These are phyloP conservation scores for Rana temporaria DNA, from an alignment of 2,113 vertebrate species.

Conservation along the genomic window DNA sequence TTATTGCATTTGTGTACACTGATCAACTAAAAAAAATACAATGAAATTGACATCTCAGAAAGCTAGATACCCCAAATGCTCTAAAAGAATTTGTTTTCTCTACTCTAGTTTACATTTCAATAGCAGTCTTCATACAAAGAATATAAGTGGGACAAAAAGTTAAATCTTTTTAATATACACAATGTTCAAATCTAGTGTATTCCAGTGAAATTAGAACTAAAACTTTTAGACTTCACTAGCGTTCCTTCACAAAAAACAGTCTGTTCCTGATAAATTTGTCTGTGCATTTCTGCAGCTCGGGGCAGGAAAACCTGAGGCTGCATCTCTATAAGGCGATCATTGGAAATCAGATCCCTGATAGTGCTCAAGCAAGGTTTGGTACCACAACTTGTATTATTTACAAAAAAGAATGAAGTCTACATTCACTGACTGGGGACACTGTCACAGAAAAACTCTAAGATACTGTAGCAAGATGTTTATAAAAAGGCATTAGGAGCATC, in stretches of 20 bases:
- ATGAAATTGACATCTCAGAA: neutral
- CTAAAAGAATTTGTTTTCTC: constrained; percentile 1
- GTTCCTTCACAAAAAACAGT: constrained; percentile 1
- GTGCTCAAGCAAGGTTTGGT: neutral
- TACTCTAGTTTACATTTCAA: constrained; percentile 31
- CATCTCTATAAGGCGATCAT: constrained; percentile 19
- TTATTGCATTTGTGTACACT: constrained; percentile 43
- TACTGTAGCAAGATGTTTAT: constrained; percentile 39
- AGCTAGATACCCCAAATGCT: constrained; percentile 1
- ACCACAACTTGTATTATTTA: neutral
- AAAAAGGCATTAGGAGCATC: constrained; percentile 47
- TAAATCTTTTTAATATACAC: constrained; percentile 2
- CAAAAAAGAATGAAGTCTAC: neutral
- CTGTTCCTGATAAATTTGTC: neutral
- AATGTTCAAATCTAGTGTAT: neutral
- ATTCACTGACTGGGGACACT: constrained; percentile 16
- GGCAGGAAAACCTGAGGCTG: neutral
- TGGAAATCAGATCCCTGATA: constrained; percentile 11
- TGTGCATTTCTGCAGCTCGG: constrained; percentile 26
- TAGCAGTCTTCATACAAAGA: constrained; percentile 33
- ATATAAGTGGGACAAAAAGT: constrained; percentile 4
- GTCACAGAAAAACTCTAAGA: constrained; percentile 27
- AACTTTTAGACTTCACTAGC: neutral
- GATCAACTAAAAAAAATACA: neutral
- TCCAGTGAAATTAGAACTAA: constrained; percentile 5